Evolutionary conservation across 1,140 invertebrate species (phyloP), one percentile per base, ranked within the genome.

Genomic region (Metopolophium dirhodum): DNA sequence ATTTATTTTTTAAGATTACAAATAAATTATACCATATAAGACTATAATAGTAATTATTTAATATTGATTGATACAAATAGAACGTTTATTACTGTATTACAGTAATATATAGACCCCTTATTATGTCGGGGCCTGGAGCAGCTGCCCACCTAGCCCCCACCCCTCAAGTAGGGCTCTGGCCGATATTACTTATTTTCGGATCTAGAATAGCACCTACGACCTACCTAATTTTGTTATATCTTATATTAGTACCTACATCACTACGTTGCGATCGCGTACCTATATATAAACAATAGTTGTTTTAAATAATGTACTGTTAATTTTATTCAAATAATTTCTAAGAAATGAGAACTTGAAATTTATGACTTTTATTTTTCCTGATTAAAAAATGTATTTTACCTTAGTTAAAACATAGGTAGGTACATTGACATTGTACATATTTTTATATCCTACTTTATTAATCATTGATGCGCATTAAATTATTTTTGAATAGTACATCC

Each of bases 401-500:
- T 61, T n/a, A 68, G 14, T 90, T 68, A 68, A 61, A 61, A 18
- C 30, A 68, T 68, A 68, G 30, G 57, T 68, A 68, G 61, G 61
- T 68, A 18, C 30, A 68, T n/a, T 68, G 61, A 68, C 14, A 26
- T 7, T 22, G 22, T 41, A 41, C 51, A 61, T 90, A 90, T 61
- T 90, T 61, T 30, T 45, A 45, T 30, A 90, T 37, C 26, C 54
- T 37, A n/a, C 26, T 68, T 68, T 45, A 68, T 68, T 90, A 61
- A 87, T 49, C 18, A 57, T 57, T 91, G 90, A 83, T 91, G 61
- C 8, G n/a, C 35, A 91, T 22, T 91, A 49, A 85, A 87, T 93
- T 87, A 87, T 87, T 87, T 93, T 54, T 93, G 83, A 86, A 85
- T 86, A 85, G 83, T 93, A 87, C 92, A 87, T 93, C 82, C 83